Evolutionary conservation across 2,888 invertebrate genomes (phyloP).

Genomic region (Napeogenes sylphis): DNA sequence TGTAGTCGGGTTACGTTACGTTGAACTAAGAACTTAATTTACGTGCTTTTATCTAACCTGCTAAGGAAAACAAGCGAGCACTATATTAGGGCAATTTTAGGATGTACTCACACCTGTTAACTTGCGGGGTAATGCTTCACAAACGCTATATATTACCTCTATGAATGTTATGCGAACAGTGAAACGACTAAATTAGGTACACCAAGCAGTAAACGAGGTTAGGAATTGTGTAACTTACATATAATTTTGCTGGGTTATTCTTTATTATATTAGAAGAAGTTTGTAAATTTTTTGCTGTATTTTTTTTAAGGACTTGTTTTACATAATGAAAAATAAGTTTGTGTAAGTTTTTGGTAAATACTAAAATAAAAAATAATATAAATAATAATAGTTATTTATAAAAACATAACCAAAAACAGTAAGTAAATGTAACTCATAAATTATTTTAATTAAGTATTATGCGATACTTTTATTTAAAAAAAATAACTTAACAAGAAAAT

Average conservation of each 20-base stretch:
- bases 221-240: not conserved
- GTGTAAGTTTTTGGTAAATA: too few relatives aligned
- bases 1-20: not conserved
- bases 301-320: not conserved
- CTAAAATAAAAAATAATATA: too few relatives aligned
- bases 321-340: not conserved
- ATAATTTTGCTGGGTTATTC: not conserved
- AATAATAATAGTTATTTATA: too few relatives aligned
- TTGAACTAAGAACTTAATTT: constrained; percentile 15
- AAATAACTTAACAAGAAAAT: too few relatives aligned
- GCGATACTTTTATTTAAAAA: too few relatives aligned
- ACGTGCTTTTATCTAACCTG: constrained; percentile 7
- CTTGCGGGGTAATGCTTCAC: constrained; percentile 10
- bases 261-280: not conserved
- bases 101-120: constrained; percentile 9
- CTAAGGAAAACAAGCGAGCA: constrained; percentile 13
- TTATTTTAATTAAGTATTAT: too few relatives aligned
- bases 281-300: not conserved
- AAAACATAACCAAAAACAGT: too few relatives aligned
- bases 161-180: constrained; percentile 3
- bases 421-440: too few relatives aligned
- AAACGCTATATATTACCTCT: constrained; percentile 6
- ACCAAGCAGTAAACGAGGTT: not conserved
- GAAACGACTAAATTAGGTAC: constrained; percentile 5
- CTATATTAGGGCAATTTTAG: constrained; percentile 16